Percentiles rank a stretch among this genome's conserved stretches.
Conservation (phyloP, 2,797 vertebrate species). For the Zalophus californianus region DNA sequence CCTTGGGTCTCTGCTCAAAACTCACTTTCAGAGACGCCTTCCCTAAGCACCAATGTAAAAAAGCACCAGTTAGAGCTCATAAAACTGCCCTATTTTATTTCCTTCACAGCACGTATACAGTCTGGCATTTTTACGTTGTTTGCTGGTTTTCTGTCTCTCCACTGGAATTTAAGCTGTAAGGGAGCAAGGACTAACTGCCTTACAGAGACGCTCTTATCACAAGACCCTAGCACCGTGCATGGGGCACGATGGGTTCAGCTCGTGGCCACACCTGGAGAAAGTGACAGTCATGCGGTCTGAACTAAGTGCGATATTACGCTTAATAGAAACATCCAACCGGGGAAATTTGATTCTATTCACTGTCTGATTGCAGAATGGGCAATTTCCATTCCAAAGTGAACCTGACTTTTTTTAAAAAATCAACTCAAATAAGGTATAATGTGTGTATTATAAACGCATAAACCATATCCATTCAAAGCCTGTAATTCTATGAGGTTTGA, state of each 20-base stretch:
- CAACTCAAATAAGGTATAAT: neutral
- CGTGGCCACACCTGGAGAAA: neutral
- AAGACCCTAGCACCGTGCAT: neutral
- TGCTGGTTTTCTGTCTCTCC: neutral
- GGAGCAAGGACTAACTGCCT: too few relatives aligned
- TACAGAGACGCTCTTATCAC: neutral
- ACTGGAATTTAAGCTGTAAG: neutral
- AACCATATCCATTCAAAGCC: neutral
- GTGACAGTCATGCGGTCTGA: neutral
- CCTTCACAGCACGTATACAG: accelerated
- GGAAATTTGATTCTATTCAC: neutral
- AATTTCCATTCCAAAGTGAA: neutral
- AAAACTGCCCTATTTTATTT: neutral
- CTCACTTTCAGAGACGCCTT: neutral
- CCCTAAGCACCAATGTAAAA: neutral
- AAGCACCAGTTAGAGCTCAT: neutral
- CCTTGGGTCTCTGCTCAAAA: neutral
- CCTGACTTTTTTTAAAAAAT: neutral
- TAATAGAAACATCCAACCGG: neutral
- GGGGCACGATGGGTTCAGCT: neutral
- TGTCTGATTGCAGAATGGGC: neutral
- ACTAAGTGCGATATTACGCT: neutral
- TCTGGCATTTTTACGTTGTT: neutral
- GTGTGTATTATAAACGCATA: neutral
- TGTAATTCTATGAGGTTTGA: neutral